phyloP scores from a whole-genome alignment of 2,797 vertebrate genomes.

The Chaunax sp. region DNA sequence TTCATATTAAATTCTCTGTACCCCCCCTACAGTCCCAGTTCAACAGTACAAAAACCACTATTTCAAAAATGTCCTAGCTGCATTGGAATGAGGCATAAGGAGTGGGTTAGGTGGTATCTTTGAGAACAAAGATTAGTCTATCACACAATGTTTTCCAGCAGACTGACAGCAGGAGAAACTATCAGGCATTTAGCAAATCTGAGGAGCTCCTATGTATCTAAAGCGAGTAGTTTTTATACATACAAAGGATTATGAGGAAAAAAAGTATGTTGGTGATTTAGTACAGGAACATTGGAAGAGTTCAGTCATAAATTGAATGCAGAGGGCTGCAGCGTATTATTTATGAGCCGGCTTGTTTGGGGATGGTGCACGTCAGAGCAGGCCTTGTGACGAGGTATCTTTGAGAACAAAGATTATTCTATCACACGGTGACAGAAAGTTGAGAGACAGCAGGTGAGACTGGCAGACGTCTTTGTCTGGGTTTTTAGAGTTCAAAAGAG shows the following conservation, averaged over 20 bases:
- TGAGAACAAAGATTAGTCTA: slow-evolving; percentile 56
- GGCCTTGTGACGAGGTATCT: slow-evolving; percentile 41
- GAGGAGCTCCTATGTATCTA: slow-evolving; percentile 6
- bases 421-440: background rate
- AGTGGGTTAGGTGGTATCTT: slow-evolving; percentile 68
- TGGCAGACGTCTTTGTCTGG: slow-evolving; percentile 45
- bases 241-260: slow-evolving; percentile 25
- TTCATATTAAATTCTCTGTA: slow-evolving; percentile 68
- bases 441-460: slow-evolving; percentile 52
- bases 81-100: slow-evolving; percentile 58
- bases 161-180: slow-evolving; percentile 51
- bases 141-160: slow-evolving; percentile 41
- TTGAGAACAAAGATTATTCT: too few relatives aligned
- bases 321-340: slow-evolving; percentile 55
- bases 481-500: slow-evolving; percentile 32
- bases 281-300: slow-evolving; percentile 57
- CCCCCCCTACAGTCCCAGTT: slow-evolving; percentile 58
- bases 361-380: slow-evolving; percentile 43
- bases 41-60: slow-evolving; percentile 71
- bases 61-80: slow-evolving; percentile 70
- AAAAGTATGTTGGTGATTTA: slow-evolving; percentile 62
- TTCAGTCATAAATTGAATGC: slow-evolving; percentile 62
- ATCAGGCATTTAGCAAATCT: slow-evolving; percentile 31
- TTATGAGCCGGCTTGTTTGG: slow-evolving; percentile 53
- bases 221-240: slow-evolving; percentile 23